These are phyloP conservation scores for Diorhabda elongata DNA, from an alignment of 1,140 invertebrate genomes.

Conservation along the genomic window DNA sequence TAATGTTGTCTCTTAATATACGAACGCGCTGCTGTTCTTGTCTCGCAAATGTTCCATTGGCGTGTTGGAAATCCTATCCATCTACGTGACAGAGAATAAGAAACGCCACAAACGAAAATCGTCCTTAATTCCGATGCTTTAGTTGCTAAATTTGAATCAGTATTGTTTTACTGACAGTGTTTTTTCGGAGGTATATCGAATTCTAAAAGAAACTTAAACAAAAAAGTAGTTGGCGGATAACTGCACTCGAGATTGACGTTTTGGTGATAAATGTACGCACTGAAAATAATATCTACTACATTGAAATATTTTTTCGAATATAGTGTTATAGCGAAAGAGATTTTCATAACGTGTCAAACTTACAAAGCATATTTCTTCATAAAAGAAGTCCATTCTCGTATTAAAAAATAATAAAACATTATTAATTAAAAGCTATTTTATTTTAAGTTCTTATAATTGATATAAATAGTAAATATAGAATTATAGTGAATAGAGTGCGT, in stretches of 20 bases:
- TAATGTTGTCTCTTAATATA: slow-evolving; percentile 13
- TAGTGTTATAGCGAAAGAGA: too few species aligned
- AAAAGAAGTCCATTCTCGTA: too few species aligned
- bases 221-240: neutral
- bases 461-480: too few species aligned
- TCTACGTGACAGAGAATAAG: slow-evolving; percentile 9
- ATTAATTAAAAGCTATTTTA: too few species aligned
- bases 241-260: neutral
- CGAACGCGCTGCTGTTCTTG: slow-evolving; percentile 12
- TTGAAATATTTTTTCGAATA: too few species aligned
- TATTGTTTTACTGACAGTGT: slow-evolving; percentile 3
- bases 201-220: slow-evolving; percentile 24
- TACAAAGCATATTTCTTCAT: too few species aligned
- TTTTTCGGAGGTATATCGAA: slow-evolving; percentile 19
- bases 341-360: too few species aligned
- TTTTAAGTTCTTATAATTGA: too few species aligned
- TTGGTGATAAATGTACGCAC: neutral
- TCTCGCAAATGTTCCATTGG: slow-evolving; percentile 15
- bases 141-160: neutral
- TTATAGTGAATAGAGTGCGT: too few species aligned
- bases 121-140: neutral
- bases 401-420: too few species aligned
- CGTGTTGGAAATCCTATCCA: slow-evolving; percentile 10
- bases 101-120: neutral
- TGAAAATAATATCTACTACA: too few species aligned